These are phyloP conservation scores for Diaperis boleti DNA, from an alignment of 2,888 invertebrate genomes.

Conservation along the genomic window DNA sequence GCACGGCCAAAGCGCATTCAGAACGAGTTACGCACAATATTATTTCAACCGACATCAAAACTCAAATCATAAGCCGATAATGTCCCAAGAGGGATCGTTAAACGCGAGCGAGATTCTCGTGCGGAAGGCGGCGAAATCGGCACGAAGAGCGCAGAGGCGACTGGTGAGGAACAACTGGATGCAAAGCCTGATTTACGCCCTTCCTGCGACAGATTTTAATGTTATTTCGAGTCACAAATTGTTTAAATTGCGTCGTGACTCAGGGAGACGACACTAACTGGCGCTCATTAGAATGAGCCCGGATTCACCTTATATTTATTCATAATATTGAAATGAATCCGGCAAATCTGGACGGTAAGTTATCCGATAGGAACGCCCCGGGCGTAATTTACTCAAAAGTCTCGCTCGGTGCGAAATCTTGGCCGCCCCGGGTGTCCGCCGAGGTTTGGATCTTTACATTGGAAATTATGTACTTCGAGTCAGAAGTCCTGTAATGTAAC, in stretches of 20 bases:
- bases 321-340: constrained; percentile 67
- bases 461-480: no score
- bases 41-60: no score
- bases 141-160: constrained; percentile 49
- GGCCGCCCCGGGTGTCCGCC: no score
- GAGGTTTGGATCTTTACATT: no score
- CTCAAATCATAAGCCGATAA: no score
- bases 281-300: constrained; percentile 66
- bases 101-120: constrained; percentile 29
- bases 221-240: constrained; percentile 70
- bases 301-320: constrained; percentile 67
- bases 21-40: no score
- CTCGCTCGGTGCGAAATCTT: no score
- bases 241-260: constrained; percentile 70
- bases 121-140: constrained; percentile 37
- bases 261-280: constrained; percentile 67
- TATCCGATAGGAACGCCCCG: constrained; percentile 45
- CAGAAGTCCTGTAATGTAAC: no score
- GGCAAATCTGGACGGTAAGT: constrained; percentile 52
- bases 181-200: constrained; percentile 68
- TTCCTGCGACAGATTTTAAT: constrained; percentile 68
- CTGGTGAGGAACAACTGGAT: constrained; percentile 59
- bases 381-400: constrained; percentile 45
- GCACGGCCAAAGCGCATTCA: no score
- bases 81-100: no score